A percentile compares a stretch with the other conserved stretches of the same genome.
phyloP scores from a whole-genome alignment of 2,797 vertebrate genomes.

The Arctocebus calabarensis region DNA sequence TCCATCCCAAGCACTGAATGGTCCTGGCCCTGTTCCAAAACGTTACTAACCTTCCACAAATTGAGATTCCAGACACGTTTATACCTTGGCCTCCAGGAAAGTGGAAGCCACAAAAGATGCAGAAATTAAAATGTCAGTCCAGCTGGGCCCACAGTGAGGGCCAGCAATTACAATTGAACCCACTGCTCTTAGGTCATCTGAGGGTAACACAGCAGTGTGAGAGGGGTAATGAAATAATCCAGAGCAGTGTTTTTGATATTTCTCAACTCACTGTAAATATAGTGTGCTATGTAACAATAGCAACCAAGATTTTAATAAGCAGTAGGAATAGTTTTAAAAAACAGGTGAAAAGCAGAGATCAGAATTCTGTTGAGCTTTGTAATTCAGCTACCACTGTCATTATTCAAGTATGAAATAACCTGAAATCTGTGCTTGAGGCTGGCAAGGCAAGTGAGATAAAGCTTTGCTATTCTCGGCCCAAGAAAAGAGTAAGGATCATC shows the following conservation, averaged over 20 bases:
- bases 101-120: slow-evolving; percentile 65
- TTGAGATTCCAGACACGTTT: slow-evolving; percentile 66
- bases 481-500: neutral
- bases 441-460: slow-evolving; percentile 1
- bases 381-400: neutral
- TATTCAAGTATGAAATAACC: neutral
- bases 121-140: slow-evolving; percentile 74
- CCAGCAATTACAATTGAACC: slow-evolving; percentile 35
- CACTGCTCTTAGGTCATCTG: slow-evolving; percentile 11
- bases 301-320: slow-evolving; percentile 13
- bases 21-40: slow-evolving; percentile 60
- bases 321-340: neutral
- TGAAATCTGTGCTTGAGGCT: neutral
- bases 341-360: neutral
- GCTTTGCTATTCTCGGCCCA: neutral
- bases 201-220: neutral
- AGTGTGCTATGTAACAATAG: neutral
- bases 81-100: slow-evolving; percentile 63
- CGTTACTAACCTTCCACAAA: neutral
- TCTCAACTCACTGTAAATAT: neutral
- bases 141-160: slow-evolving; percentile 55
- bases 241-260: neutral
- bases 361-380: slow-evolving; percentile 36
- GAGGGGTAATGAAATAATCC: neutral
- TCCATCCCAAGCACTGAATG: slow-evolving; percentile 64